Conservation (phyloP, 2,888 invertebrate genomes). For the Polydrusus pterygomalis region DNA sequence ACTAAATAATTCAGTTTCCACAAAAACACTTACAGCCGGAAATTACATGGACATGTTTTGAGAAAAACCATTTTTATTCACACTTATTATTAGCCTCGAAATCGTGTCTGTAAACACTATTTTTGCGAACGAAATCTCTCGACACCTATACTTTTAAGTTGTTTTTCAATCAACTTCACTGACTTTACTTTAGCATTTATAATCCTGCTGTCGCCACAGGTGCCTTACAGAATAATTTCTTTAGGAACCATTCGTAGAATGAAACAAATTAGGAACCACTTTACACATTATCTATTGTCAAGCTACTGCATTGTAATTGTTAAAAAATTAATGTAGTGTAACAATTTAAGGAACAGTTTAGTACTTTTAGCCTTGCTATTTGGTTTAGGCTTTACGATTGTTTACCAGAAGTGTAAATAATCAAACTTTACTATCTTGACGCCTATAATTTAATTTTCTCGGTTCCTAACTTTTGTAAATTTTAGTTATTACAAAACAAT, state of each 20-base stretch:
- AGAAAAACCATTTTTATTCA: conserved; percentile 37
- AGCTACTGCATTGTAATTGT: conserved; percentile 27
- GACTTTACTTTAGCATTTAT: no score
- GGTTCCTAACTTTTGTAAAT: conserved; percentile 15
- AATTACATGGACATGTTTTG: conserved; percentile 40
- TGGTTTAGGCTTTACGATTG: conserved; percentile 30
- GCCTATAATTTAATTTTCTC: conserved; percentile 19
- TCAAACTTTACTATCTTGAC: conserved; percentile 23
- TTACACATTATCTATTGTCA: conserved; percentile 27
- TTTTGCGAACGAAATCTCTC: background rate
- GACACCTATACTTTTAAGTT: no score
- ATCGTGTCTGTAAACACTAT: background rate
- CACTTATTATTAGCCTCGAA: background rate
- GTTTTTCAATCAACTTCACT: no score
- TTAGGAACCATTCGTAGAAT: background rate
- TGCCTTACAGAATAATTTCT: background rate
- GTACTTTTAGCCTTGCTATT: conserved; percentile 31
- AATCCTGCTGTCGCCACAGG: no score
- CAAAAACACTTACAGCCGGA: conserved; percentile 45
- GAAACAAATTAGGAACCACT: background rate
- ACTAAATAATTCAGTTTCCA: conserved; percentile 13
- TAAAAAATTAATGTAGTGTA: conserved; percentile 24
- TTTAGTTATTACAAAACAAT: background rate
- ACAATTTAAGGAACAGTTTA: conserved; percentile 42
- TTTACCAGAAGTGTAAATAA: conserved; percentile 44